A percentile compares a stretch with the other conserved stretches of the same genome.
Conservation (phyloP, 1,140 invertebrate genomes). For the Ganaspis sp. region DNA sequence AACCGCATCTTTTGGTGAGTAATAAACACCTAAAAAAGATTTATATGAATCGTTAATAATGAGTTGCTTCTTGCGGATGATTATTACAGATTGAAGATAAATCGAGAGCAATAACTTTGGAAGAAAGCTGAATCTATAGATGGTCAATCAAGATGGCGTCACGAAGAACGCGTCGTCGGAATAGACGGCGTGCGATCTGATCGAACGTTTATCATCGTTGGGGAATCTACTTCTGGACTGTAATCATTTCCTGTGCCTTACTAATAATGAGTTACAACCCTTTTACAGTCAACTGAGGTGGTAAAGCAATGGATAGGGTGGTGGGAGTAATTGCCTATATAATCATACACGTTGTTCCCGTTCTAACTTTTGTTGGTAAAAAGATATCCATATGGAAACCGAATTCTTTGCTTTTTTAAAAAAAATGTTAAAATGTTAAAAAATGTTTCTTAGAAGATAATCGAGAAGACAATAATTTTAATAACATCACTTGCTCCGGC, state of each 20-base stretch:
- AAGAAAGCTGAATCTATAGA: slow-evolving; percentile 33
- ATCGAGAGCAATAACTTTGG: background rate
- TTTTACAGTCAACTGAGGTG: slow-evolving; percentile 54
- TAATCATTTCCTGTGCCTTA: slow-evolving; percentile 67
- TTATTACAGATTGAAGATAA: slow-evolving; percentile 36
- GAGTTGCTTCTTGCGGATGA: background rate
- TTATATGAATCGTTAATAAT: background rate
- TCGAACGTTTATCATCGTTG: slow-evolving; percentile 69
- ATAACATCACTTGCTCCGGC: too few relatives aligned
- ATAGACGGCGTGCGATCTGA: slow-evolving; percentile 49
- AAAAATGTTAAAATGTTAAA: too few relatives aligned
- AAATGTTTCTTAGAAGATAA: too few relatives aligned
- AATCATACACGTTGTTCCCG: slow-evolving; percentile 68
- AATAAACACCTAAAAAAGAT: background rate
- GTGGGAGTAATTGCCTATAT: slow-evolving; percentile 73
- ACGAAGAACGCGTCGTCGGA: slow-evolving; percentile 28
- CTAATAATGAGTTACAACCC: slow-evolving; percentile 74
- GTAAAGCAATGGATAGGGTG: slow-evolving; percentile 33
- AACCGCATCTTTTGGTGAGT: background rate
- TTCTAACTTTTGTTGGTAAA: background rate
- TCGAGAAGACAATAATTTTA: too few relatives aligned
- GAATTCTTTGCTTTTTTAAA: too few relatives aligned
- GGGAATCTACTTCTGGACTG: slow-evolving; percentile 66
- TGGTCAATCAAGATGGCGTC: slow-evolving; percentile 52
- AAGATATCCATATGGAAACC: too few relatives aligned